A percentile compares a stretch with the other conserved stretches of the same genome.
phyloP scores from a whole-genome alignment of 2,113 vertebrate genomes.

The Triplophysa rosa region DNA sequence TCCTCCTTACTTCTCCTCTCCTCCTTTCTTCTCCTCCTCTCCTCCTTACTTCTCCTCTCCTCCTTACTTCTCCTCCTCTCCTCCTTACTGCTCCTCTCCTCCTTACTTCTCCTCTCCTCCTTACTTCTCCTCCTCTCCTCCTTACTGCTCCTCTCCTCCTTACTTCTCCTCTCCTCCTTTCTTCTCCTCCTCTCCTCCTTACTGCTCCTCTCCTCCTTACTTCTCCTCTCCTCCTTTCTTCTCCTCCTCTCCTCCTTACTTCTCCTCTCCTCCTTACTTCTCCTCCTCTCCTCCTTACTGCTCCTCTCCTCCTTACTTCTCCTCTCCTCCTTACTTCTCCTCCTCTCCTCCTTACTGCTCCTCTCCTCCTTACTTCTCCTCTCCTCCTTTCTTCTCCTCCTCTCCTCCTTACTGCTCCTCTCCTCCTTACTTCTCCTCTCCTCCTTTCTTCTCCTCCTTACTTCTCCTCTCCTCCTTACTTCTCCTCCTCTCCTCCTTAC shows the following conservation, averaged over 20 bases:
- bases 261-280: no score
- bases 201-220: no score
- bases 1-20: background rate
- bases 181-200: no score
- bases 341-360: slow-evolving; percentile 4
- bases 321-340: slow-evolving; percentile 4
- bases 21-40: no score
- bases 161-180: no score
- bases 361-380: background rate
- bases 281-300: no score
- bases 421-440: background rate
- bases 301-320: background rate
- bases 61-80: background rate
- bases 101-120: background rate
- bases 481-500: background rate
- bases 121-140: background rate
- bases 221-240: no score
- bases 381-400: background rate
- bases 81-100: background rate
- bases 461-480: background rate
- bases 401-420: no score
- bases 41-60: no score
- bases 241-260: no score
- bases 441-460: background rate
- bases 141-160: no score